Percentiles rank a stretch among this genome's conserved stretches.
phyloP scores from a whole-genome alignment of 2,113 vertebrate genomes.

The Gavia stellata region DNA sequence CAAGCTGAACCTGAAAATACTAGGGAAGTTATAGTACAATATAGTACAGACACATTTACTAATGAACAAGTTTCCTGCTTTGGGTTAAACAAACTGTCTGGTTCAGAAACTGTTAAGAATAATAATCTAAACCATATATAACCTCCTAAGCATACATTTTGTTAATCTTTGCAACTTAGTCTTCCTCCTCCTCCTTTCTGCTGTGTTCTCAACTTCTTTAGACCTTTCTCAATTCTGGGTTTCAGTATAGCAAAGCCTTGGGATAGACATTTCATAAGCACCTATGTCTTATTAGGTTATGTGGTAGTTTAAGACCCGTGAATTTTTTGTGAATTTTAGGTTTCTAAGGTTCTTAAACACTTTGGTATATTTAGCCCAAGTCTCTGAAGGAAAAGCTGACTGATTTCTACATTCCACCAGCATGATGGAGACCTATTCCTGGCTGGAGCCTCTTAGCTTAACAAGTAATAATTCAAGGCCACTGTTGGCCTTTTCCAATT shows the following conservation, averaged over 20 bases:
- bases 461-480: conserved; percentile 25
- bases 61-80: not conserved
- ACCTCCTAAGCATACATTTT: not conserved
- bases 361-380: not conserved
- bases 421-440: not conserved
- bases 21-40: not conserved
- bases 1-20: not conserved
- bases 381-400: not conserved
- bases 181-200: not conserved
- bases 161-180: not conserved
- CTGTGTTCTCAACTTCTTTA: not conserved
- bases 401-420: not conserved
- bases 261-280: not conserved
- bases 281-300: not conserved
- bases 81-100: not conserved
- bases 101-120: not conserved
- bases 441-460: conserved; percentile 14
- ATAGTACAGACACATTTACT: not conserved
- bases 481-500: conserved; percentile 21
- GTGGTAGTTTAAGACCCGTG: not conserved
- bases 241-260: not conserved
- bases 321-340: not conserved
- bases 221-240: not conserved
- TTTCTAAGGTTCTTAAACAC: not conserved
- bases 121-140: not conserved